phyloP scores from a whole-genome alignment of 2,888 invertebrate species.

The Catocala nupta region DNA sequence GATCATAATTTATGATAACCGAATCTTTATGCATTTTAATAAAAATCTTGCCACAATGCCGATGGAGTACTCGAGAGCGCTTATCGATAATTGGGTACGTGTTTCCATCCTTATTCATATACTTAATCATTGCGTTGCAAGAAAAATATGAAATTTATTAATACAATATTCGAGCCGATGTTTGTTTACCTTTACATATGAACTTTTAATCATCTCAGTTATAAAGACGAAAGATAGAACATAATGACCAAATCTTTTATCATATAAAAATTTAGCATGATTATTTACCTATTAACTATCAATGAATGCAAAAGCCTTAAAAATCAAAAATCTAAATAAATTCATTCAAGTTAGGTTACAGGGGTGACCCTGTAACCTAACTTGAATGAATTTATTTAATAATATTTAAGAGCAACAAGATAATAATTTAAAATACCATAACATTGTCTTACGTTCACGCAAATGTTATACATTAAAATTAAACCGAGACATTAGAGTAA shows the following conservation, averaged over 20 bases:
- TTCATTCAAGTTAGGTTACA: too few relatives aligned
- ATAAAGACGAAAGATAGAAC: background rate
- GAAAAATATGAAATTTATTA: slow-evolving; percentile 4
- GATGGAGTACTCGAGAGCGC: slow-evolving; percentile 47
- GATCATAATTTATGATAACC: slow-evolving; percentile 54
- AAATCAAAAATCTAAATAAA: too few relatives aligned
- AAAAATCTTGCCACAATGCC: slow-evolving; percentile 40
- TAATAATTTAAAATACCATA: too few relatives aligned
- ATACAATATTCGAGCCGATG: too few relatives aligned
- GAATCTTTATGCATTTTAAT: slow-evolving; percentile 54
- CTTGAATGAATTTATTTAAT: too few relatives aligned
- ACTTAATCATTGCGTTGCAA: slow-evolving; percentile 13
- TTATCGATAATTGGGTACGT: slow-evolving; percentile 64
- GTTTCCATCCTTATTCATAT: slow-evolving; percentile 45
- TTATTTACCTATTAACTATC: too few relatives aligned
- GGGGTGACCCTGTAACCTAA: too few relatives aligned
- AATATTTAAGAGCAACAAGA: too few relatives aligned
- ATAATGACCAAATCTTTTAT: background rate
- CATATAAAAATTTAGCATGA: background rate
- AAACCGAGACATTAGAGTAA: too few relatives aligned
- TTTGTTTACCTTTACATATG: background rate
- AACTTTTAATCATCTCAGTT: background rate
- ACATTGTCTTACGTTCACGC: too few relatives aligned
- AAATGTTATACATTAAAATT: too few relatives aligned
- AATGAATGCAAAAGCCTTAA: too few relatives aligned